Percentiles rank a stretch among this genome's conserved stretches.
These are phyloP conservation scores for Zaprionus lachaisei DNA, from an alignment of 1,140 invertebrate species.

Conservation along the genomic window DNA sequence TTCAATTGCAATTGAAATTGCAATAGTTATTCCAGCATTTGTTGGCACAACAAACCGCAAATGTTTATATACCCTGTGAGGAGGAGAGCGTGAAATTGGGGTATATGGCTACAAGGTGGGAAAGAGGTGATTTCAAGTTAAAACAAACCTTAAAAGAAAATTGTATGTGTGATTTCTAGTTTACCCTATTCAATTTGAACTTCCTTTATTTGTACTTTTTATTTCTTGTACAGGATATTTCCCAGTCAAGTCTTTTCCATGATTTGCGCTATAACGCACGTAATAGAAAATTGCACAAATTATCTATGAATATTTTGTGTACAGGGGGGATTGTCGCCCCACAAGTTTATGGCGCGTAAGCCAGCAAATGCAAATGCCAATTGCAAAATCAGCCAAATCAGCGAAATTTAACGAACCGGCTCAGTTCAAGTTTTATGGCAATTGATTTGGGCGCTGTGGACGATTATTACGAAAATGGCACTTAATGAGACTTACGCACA, in stretches of 20 bases:
- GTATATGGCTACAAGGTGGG: background rate
- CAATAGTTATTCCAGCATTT: slow-evolving; percentile 11
- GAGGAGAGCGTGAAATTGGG: background rate
- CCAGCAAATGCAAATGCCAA: slow-evolving; percentile 26
- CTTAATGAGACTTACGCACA: slow-evolving; percentile 12
- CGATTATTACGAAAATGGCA: slow-evolving; percentile 17
- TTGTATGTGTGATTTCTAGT: background rate
- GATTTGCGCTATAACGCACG: slow-evolving; percentile 4
- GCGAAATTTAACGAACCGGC: slow-evolving; percentile 39
- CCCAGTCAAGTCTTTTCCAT: background rate
- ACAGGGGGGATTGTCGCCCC: background rate
- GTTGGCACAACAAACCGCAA: slow-evolving; percentile 17
- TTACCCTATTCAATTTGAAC: background rate
- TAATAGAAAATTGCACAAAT: slow-evolving; percentile 40
- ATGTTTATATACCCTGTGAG: slow-evolving; percentile 6
- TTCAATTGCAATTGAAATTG: slow-evolving; percentile 33
- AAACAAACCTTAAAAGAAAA: too few relatives aligned
- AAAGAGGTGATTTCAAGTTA: background rate
- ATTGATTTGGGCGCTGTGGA: slow-evolving; percentile 14
- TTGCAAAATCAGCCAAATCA: slow-evolving; percentile 33
- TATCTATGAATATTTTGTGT: slow-evolving; percentile 28
- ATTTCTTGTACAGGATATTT: slow-evolving; percentile 12
- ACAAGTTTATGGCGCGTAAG: slow-evolving; percentile 32
- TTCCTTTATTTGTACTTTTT: background rate
- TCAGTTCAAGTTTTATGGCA: slow-evolving; percentile 37